Conservation (phyloP, 2,888 invertebrate species). For the Lysandra coridon region DNA sequence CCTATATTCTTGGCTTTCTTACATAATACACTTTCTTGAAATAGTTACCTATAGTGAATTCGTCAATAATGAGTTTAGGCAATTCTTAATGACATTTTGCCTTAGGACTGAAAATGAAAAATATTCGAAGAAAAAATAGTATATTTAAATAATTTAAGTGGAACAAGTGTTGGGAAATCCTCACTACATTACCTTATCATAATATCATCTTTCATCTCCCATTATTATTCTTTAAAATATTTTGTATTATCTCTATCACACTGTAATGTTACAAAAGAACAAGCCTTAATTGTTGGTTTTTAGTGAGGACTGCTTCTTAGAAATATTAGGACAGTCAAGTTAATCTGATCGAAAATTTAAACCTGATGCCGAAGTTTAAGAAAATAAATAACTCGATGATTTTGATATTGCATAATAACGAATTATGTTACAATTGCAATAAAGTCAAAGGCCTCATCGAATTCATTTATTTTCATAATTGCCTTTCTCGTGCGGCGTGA, state of each 20-base stretch:
- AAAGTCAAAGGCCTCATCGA: slow-evolving; percentile 31
- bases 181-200: neutral
- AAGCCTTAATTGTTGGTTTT: neutral
- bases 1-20: too few species aligned
- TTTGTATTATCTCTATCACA: neutral
- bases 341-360: neutral
- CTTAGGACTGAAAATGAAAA: neutral
- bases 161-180: neutral
- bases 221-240: neutral
- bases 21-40: neutral
- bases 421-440: neutral
- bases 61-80: neutral
- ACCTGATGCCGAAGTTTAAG: neutral
- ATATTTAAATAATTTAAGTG: neutral
- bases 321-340: neutral
- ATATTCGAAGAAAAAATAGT: neutral
- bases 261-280: neutral
- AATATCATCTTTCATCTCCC: neutral
- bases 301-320: neutral
- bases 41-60: neutral
- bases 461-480: slow-evolving; percentile 75
- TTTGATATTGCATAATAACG: neutral
- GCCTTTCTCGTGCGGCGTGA: slow-evolving; percentile 71
- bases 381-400: neutral
- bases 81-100: neutral